phyloP scores from a whole-genome alignment of 2,888 invertebrate genomes.

The Rhabditophanes sp. region DNA sequence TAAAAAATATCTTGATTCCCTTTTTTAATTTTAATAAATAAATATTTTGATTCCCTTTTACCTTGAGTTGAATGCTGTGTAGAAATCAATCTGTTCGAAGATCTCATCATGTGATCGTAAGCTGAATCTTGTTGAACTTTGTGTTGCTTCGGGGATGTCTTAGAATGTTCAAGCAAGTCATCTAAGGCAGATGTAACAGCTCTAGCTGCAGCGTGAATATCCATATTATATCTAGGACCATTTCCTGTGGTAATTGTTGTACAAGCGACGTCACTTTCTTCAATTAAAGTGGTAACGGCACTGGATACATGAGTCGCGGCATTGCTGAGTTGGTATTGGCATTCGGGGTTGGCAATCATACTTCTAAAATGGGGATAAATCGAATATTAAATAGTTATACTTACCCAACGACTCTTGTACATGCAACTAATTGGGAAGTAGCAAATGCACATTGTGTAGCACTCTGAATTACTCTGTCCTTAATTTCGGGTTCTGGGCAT shows the following conservation, averaged over 20 bases:
- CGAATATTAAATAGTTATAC: too few relatives aligned
- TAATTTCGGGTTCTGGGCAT: slow-evolving; percentile 64
- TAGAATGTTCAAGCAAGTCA: slow-evolving; percentile 73
- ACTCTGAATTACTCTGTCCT: slow-evolving; percentile 69
- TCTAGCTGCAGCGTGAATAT: slow-evolving; percentile 62
- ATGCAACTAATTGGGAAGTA: slow-evolving; percentile 77
- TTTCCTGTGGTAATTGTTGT: slow-evolving; percentile 9
- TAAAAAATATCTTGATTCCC: not conserved
- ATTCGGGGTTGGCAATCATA: slow-evolving; percentile 52
- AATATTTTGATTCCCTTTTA: too few relatives aligned
- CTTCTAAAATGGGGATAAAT: too few relatives aligned
- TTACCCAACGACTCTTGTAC: slow-evolving; percentile 51
- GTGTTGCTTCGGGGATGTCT: slow-evolving; percentile 49
- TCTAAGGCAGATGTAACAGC: slow-evolving; percentile 61
- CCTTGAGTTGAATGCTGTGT: slow-evolving; percentile 15
- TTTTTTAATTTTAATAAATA: too few relatives aligned
- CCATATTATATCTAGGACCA: too few relatives aligned
- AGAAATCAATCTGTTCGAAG: slow-evolving; percentile 70
- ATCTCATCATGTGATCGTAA: slow-evolving; percentile 65
- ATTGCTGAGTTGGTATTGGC: slow-evolving; percentile 70
- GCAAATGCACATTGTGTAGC: slow-evolving; percentile 92
- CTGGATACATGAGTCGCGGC: slow-evolving; percentile 80
- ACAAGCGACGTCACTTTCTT: slow-evolving; percentile 48
- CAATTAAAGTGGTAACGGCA: slow-evolving; percentile 73
- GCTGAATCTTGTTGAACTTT: slow-evolving; percentile 11